Evolutionary conservation across 1,140 invertebrate genomes (phyloP), one percentile per base, ranked within the genome.

Genomic region (Drosophila sturtevanti): DNA sequence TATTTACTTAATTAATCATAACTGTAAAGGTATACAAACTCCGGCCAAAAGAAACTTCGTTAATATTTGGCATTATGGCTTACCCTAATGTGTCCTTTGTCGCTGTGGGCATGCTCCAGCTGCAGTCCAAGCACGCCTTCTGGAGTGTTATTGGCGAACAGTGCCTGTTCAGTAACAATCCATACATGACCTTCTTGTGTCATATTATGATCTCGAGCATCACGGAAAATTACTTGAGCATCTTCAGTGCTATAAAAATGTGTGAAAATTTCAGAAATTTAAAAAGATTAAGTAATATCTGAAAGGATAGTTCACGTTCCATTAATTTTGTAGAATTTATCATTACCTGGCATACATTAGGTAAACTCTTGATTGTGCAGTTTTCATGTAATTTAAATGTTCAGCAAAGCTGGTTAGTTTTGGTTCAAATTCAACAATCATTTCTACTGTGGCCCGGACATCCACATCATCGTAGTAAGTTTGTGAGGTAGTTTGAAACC

Each of bases 161-260:
- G 93, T 4, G 97, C 97, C 92, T 99, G 98, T 91, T 99, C 98
- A 1, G 98, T 98, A 3, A 99, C 97, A 89, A 99, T 95, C 98
- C 98, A 99, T n/a, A 98, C 98, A 92, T 98, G 98, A 22, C 97
- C 98, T 51, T 95, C 94, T 9, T 95, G 95, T 0, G 97, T 98
- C 96, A 99, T 97, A 90, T 98, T 98, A 58, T 98, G 93, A 48
- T 93, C 93, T 0, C 95, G 94, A 2, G 98, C 98, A 93, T 99
- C 97, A 63, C 95, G 93, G 92, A 98, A 99, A 90, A 99, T 98
- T 44, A 96, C 94, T 85, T 96, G 95, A 0, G 98, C 97, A 92
- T 99, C 98, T 27, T 95, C 95, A 90, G 96, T 96, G 77, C 98
- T 99, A 59, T 4, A 1, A 18, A 9, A 6, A 31, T 31, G 7